Evolutionary conservation across 2,888 invertebrate genomes (phyloP), one percentile per base, ranked within the genome.

Genomic region (Bimastos eiseni): DNA sequence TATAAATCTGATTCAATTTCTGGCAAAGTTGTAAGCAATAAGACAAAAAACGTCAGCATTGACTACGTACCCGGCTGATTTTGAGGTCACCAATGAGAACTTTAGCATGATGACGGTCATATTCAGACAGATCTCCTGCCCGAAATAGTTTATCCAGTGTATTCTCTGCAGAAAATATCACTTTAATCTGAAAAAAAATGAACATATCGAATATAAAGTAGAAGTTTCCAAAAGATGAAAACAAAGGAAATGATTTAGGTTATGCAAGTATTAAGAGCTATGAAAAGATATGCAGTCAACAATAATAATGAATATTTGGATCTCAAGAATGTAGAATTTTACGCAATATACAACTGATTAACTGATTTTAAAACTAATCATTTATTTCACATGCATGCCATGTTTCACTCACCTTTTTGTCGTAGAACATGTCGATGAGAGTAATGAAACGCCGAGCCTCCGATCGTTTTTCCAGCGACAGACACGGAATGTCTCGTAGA

Each of bases 61-160:
- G 70, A 70, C 30, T n/a, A 70, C 55, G 93, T 92, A 95, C 95
- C 91, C 94, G 93, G 88, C 94, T 96, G 91, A 99, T 97, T 93
- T 97, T 97, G 92, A 99, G 96, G 95, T 99, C 99, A 94, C 99
- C 99, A 98, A 99, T 98, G 1, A 99, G 96, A 93, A 97, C 96
- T 15, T 89, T 90, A 49, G 90, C 90, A 19, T 97, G 97, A 95
- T 98, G 98, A 55, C 96, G 96, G 91, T 96, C 96, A 91, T 92
- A 95, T 30, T 93, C 93, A 89, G 93, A 93, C 19, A 93, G 91
- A 93, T 92, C 93, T 88, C 94, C 94, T 89, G 90, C 93, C 90
- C 92, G 93, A 95, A 99, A 98, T 83, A 99, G 96, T 91, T 97
- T 95, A 91, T 96, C 97, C 89, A 97, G 96, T 8, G 97, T 96